Conservation (phyloP, 1,140 invertebrate species). For the Trichonephila clavipes region DNA sequence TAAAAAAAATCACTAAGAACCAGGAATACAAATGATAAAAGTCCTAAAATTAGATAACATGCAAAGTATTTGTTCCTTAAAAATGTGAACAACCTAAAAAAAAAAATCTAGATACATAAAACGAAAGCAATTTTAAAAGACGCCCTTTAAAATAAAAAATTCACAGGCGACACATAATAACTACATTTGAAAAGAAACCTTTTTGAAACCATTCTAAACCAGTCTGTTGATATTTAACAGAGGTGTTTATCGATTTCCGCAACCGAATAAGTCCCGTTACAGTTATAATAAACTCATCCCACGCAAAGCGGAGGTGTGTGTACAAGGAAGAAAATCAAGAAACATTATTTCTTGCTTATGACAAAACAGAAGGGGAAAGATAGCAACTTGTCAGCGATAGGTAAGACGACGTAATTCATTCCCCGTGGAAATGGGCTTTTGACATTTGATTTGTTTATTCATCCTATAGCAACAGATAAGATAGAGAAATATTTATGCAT, state of each 20-base stretch:
- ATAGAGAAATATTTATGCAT: neutral
- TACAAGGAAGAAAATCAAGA: neutral
- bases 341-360: conserved; percentile 17
- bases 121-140: neutral
- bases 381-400: neutral
- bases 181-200: neutral
- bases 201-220: neutral
- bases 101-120: too few species aligned
- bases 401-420: neutral
- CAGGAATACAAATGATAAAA: too few species aligned
- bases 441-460: conserved; percentile 26
- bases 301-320: neutral
- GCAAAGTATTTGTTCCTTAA: too few species aligned
- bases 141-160: neutral
- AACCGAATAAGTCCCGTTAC: neutral
- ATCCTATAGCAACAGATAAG: neutral
- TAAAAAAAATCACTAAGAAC: too few species aligned
- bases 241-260: conserved; percentile 3
- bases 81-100: too few species aligned
- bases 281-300: neutral
- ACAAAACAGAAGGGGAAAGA: neutral
- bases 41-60: too few species aligned
- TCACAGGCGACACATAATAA: neutral
- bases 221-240: neutral
- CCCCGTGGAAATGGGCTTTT: neutral